These are phyloP conservation scores for Alauda arvensis DNA, from an alignment of 2,797 vertebrate genomes.

Conservation along the genomic window DNA sequence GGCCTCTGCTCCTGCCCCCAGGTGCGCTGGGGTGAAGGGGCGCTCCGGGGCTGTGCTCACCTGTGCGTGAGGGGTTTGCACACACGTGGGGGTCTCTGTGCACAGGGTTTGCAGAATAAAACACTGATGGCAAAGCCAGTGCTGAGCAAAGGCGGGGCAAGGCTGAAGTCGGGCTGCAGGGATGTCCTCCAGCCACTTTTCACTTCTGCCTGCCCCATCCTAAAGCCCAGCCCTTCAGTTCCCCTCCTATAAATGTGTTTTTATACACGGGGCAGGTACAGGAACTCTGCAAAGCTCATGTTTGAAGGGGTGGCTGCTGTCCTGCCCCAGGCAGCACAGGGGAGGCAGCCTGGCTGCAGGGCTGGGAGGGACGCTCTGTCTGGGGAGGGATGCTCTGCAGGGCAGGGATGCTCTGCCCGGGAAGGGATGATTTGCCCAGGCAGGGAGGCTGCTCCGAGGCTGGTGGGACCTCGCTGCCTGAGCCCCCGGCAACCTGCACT, in stretches of 20 bases:
- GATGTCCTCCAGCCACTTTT: background rate
- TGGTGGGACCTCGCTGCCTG: accelerated
- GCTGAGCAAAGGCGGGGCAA: background rate
- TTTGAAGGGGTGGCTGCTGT: background rate
- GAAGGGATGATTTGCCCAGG: too few relatives aligned
- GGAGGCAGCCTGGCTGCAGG: background rate
- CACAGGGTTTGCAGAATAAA: background rate
- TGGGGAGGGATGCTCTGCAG: too few relatives aligned
- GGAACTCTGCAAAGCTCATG: background rate
- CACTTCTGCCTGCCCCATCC: background rate
- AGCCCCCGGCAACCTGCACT: background rate
- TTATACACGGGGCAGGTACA: accelerated
- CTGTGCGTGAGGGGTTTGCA: background rate
- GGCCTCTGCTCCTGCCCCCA: background rate
- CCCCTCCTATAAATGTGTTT: accelerated
- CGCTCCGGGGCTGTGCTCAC: background rate
- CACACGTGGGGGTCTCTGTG: accelerated
- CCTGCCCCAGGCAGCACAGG: background rate
- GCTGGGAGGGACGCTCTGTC: background rate
- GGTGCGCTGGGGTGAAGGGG: background rate
- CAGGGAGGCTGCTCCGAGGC: background rate
- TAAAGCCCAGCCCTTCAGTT: background rate
- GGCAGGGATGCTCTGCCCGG: background rate
- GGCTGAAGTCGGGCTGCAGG: background rate
- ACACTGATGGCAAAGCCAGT: background rate